Base-by-base conservation (phyloP, 2,888 invertebrate genomes). In the Dorcus hopei region DNA sequence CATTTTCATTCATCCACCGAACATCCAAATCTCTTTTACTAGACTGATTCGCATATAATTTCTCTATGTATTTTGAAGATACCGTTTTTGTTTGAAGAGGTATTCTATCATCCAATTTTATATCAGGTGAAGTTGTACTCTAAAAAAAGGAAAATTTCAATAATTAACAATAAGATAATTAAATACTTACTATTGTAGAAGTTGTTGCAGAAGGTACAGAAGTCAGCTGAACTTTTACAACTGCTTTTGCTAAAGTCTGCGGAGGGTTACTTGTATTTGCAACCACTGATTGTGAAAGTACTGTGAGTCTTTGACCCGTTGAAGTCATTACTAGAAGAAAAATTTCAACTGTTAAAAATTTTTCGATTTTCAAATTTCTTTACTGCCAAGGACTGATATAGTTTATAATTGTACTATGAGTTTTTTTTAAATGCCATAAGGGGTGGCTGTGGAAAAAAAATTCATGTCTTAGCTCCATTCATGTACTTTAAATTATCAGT, bases 261-360 rank as follows among this genome's bases (percentile, higher is more conserved):
- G 68, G 60, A 4, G 69, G 62, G 60, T 67, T 71, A n/a, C 54
- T 61, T 42, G 63, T 8, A 7, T 64, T 52, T 16, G 66, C 63
- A 38, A 54, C 69, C 26, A 83, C 72, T 49, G 81, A 79, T 70
- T 82, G 83, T 0, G 83, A 80, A 38, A 85, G 65, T 53, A 85
- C 81, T 7, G 86, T 85, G 48, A 87, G 72, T 54, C 85, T 81
- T 65, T 85, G 85, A 6, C 85, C 85, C 72, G 79, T 79, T 2
- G 80, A 73, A 8, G 82, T 81, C 72, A 82, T 76, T 38, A 83
- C 80, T 65, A 74, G 73, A 72, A 79, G 70, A 40, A 42, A 54
- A 51, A 45, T 75, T 74, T 33, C 7, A 42, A 42, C 26, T 33
- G 7, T 33, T 33, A 33, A 33, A 33, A 33, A 33, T 6, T 33